Evolutionary conservation across 2,797 vertebrate genomes (phyloP).

Genomic region (Clarias platycephalus): DNA sequence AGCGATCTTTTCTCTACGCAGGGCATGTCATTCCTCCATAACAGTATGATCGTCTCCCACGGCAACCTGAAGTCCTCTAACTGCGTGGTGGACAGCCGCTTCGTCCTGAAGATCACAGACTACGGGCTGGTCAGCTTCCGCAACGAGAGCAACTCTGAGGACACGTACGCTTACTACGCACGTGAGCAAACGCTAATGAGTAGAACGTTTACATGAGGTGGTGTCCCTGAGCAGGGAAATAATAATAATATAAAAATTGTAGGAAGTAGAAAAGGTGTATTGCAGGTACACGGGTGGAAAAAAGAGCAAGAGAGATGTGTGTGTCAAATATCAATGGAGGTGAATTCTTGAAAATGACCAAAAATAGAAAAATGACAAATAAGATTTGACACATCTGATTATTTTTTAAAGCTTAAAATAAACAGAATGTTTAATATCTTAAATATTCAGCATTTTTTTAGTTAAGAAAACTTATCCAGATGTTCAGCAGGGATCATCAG

Average conservation of each 20-base stretch:
- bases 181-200: constrained; percentile 65
- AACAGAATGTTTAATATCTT: not conserved
- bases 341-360: not conserved
- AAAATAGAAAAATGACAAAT: not conserved
- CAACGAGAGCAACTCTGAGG: constrained; percentile 64
- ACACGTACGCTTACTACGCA: constrained; percentile 80
- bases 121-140: constrained; percentile 85
- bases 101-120: constrained; percentile 92
- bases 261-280: not conserved
- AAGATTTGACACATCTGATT: not conserved
- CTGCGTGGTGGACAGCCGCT: constrained; percentile 91
- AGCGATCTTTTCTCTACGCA: constrained; percentile 48
- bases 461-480: not conserved
- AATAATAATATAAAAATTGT: not conserved
- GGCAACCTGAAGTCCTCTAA: constrained; percentile 93
- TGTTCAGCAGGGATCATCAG: not conserved
- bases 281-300: not conserved
- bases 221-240: not conserved
- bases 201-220: not conserved
- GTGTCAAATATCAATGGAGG: not conserved
- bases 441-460: not conserved
- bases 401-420: not conserved
- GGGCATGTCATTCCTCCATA: constrained; percentile 92
- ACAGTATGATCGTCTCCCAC: constrained; percentile 82
- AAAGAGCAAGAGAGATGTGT: not conserved